phyloP scores from a whole-genome alignment of 2,888 invertebrate genomes.

The Oxyteleia sp. region DNA sequence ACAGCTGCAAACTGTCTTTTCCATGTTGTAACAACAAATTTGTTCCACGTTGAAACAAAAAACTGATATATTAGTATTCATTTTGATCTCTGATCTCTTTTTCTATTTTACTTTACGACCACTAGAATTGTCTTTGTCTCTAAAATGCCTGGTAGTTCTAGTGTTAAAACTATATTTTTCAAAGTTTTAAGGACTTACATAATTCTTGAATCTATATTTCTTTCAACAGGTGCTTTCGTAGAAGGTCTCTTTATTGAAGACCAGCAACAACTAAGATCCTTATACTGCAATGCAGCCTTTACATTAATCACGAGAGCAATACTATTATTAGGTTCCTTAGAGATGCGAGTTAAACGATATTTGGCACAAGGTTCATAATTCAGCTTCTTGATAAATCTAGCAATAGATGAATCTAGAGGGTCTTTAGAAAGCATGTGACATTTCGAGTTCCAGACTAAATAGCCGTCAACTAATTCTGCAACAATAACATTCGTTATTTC shows the following conservation, averaged over 20 bases:
- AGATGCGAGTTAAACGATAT: constrained; percentile 78
- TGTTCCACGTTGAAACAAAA: too few relatives aligned
- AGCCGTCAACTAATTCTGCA: constrained; percentile 84
- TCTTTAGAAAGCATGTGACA: constrained; percentile 89
- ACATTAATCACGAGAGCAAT: constrained; percentile 77
- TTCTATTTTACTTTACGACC: too few relatives aligned
- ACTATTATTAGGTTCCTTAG: constrained; percentile 79
- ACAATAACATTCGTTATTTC: background rate
- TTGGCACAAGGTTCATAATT: constrained; percentile 89
- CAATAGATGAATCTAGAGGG: constrained; percentile 89
- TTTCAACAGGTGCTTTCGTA: constrained; percentile 79
- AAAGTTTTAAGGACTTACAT: constrained; percentile 78
- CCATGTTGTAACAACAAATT: too few relatives aligned
- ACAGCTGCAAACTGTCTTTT: too few relatives aligned
- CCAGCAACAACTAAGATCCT: constrained; percentile 90
- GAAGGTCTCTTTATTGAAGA: constrained; percentile 89
- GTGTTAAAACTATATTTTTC: too few relatives aligned
- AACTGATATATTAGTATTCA: too few relatives aligned
- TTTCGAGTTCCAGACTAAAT: constrained; percentile 89
- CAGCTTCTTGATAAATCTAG: constrained; percentile 88
- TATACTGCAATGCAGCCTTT: constrained; percentile 85
- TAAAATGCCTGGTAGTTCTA: too few relatives aligned
- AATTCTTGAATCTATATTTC: constrained; percentile 82
- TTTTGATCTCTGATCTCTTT: too few relatives aligned
- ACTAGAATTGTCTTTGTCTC: too few relatives aligned